Conservation (phyloP, 2,888 invertebrate species). For the Busseola fusca region DNA sequence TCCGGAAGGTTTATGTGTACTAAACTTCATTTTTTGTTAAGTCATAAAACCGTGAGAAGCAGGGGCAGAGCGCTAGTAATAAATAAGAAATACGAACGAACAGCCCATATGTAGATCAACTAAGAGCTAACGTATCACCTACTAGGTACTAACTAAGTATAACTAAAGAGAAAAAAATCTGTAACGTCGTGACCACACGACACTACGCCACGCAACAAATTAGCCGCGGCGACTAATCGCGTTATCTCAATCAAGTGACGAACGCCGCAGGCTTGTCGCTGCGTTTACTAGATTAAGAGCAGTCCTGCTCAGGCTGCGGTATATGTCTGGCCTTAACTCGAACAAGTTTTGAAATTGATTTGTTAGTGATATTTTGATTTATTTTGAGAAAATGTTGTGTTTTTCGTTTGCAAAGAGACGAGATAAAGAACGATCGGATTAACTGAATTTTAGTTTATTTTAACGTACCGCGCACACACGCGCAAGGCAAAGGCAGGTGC, state of each 20-base stretch:
- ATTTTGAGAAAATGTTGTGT: background rate
- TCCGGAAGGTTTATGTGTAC: background rate
- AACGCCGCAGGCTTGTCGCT: conserved; percentile 45
- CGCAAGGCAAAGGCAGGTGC: background rate
- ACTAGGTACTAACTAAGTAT: background rate
- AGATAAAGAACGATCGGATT: background rate
- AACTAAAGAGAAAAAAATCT: background rate
- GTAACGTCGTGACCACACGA: conserved; percentile 31
- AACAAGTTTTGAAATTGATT: conserved; percentile 39
- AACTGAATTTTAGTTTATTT: background rate
- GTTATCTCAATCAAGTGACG: conserved; percentile 63
- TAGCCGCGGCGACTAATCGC: conserved; percentile 61
- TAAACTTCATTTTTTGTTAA: background rate
- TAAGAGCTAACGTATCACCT: background rate
- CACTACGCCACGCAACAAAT: conserved; percentile 55
- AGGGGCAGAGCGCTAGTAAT: background rate
- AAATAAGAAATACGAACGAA: background rate
- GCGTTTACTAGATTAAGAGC: conserved; percentile 48
- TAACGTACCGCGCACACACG: background rate
- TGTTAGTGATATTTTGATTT: conserved; percentile 17
- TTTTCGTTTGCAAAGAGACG: background rate
- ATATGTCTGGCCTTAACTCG: conserved; percentile 28
- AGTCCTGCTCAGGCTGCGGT: conserved; percentile 26
- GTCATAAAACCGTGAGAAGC: background rate
- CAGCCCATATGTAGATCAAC: background rate